A percentile compares a stretch with the other conserved stretches of the same genome.
phyloP scores from a whole-genome alignment of 2,888 invertebrate genomes.

The Pristionchus maxplancki region DNA sequence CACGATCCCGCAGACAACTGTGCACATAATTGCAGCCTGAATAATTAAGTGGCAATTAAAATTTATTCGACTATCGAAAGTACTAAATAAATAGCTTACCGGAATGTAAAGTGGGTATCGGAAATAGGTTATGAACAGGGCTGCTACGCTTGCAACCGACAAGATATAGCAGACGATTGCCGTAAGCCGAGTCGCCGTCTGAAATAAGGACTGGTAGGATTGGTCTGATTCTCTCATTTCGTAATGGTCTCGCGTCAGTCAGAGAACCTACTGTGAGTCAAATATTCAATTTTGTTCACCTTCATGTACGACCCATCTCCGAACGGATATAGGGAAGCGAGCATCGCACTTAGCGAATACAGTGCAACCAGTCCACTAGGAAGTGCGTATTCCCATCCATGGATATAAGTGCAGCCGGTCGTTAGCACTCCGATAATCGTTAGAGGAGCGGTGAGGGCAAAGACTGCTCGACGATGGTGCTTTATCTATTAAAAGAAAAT shows the following conservation, averaged over 20 bases:
- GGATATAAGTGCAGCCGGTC: background rate
- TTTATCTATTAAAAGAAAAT: background rate
- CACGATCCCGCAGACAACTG: background rate
- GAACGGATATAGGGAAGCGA: background rate
- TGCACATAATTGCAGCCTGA: background rate
- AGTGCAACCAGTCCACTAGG: background rate
- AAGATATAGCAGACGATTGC: background rate
- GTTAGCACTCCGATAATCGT: background rate
- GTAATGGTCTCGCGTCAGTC: too few species aligned
- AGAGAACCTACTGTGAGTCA: too few species aligned
- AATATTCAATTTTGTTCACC: too few species aligned
- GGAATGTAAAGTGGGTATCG: background rate
- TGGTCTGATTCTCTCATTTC: too few species aligned
- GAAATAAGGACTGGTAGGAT: too few species aligned
- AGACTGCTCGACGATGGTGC: background rate
- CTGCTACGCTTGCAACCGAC: background rate
- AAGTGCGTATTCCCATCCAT: background rate
- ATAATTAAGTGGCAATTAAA: background rate
- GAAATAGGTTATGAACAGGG: background rate
- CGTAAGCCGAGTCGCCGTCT: background rate
- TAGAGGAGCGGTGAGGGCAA: background rate
- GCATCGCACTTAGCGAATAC: background rate
- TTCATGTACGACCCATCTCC: background rate
- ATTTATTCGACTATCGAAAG: background rate
- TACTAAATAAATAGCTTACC: too few species aligned